These are phyloP conservation scores for Orchestes rusci DNA, from an alignment of 2,888 invertebrate genomes.

Conservation along the genomic window DNA sequence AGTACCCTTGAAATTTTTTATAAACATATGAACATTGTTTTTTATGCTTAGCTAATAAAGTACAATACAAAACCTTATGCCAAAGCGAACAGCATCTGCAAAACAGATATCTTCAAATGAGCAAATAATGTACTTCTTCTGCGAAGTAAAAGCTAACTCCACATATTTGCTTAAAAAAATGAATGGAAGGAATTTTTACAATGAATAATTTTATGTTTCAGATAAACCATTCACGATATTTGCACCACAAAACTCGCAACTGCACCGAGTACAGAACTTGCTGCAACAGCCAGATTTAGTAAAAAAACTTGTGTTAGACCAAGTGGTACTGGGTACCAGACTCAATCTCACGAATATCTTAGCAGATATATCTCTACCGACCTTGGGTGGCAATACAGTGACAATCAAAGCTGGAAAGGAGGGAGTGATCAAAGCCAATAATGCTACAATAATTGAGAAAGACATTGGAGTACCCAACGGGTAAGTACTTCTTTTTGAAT, in stretches of 20 bases:
- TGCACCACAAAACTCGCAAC: slow-evolving; percentile 49
- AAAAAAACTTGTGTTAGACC: slow-evolving; percentile 53
- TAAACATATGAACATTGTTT: too few species aligned
- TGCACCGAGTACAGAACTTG: slow-evolving; percentile 40
- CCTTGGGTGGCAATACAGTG: slow-evolving; percentile 44
- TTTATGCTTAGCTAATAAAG: too few species aligned
- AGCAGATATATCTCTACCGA: slow-evolving; percentile 46
- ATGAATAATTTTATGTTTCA: slow-evolving; percentile 40
- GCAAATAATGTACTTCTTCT: too few species aligned
- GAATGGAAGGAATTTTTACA: too few species aligned
- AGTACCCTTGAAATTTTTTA: too few species aligned
- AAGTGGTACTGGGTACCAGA: slow-evolving; percentile 51
- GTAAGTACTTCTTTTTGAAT: slow-evolving; percentile 35
- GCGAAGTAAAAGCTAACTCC: too few species aligned
- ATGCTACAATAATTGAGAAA: slow-evolving; percentile 41
- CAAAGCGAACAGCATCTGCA: too few species aligned
- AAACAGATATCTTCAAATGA: too few species aligned
- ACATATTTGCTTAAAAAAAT: too few species aligned
- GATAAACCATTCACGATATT: slow-evolving; percentile 55
- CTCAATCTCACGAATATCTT: slow-evolving; percentile 47
- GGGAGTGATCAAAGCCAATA: slow-evolving; percentile 41
- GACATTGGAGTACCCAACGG: slow-evolving; percentile 44
- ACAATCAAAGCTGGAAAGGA: slow-evolving; percentile 36
- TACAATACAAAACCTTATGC: too few species aligned
- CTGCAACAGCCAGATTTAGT: slow-evolving; percentile 47